Conservation (phyloP, 2,797 vertebrate species). For the Eulemur albifrons region DNA sequence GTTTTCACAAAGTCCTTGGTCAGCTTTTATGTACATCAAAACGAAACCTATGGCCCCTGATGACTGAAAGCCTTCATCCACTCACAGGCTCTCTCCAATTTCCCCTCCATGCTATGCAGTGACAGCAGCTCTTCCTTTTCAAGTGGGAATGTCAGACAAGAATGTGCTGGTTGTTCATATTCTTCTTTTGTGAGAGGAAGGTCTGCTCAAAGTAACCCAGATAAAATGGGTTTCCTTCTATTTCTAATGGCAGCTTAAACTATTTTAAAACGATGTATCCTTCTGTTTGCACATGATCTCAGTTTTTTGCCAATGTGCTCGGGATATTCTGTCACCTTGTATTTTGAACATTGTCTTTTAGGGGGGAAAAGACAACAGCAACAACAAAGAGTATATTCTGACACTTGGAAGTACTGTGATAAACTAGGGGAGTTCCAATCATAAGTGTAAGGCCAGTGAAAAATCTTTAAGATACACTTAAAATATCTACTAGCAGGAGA, state of each 20-base stretch:
- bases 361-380: background rate
- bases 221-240: conserved; percentile 60
- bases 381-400: background rate
- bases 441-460: background rate
- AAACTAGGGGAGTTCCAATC: conserved; percentile 34
- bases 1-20: conserved; percentile 67
- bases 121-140: conserved; percentile 27
- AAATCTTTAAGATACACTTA: conserved; percentile 54
- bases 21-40: conserved; percentile 70
- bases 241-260: background rate
- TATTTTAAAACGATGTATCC: background rate
- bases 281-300: background rate
- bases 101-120: background rate
- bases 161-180: background rate
- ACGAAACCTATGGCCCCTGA: conserved; percentile 29
- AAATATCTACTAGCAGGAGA: conserved; percentile 48
- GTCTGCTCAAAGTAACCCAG: conserved; percentile 16
- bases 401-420: conserved; percentile 2
- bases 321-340: background rate
- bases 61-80: conserved; percentile 31
- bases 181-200: background rate
- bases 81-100: background rate
- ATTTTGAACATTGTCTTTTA: conserved; percentile 18
- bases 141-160: background rate
- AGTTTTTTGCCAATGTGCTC: background rate